Conservation (phyloP, 2,113 vertebrate species). For the Ciconia boyciana region DNA sequence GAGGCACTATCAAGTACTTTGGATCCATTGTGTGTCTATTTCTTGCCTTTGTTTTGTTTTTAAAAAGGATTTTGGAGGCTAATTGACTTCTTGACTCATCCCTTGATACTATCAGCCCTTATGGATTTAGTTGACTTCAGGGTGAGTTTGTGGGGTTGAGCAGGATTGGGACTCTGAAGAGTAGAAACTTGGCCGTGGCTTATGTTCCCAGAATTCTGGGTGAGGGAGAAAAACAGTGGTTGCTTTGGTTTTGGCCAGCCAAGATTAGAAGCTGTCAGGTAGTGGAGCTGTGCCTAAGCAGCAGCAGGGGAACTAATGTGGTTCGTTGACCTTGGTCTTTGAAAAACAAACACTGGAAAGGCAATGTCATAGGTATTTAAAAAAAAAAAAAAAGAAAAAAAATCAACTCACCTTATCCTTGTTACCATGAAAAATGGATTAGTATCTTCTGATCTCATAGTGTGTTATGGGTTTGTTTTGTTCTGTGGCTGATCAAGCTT, state of each 20-base stretch:
- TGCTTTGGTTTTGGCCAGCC: not conserved
- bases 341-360: not conserved
- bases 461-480: fast-evolving
- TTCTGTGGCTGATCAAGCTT: not conserved
- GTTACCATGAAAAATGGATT: not conserved
- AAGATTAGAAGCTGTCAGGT: not conserved
- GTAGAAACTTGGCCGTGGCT: not conserved
- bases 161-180: not conserved
- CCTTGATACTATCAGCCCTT: not conserved
- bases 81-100: not conserved
- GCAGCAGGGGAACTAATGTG: not conserved
- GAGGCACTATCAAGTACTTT: not conserved
- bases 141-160: not conserved
- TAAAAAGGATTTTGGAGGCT: not conserved
- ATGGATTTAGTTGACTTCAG: not conserved
- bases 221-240: not conserved
- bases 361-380: not conserved
- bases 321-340: not conserved
- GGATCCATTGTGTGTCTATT: not conserved
- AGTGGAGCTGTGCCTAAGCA: not conserved
- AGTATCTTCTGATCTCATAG: not conserved
- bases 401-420: not conserved
- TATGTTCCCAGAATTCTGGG: not conserved
- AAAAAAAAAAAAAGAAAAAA: not conserved
- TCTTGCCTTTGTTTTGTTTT: not conserved